These are phyloP conservation scores for Mythimna loreyi DNA, from an alignment of 2,888 invertebrate genomes.

Conservation along the genomic window DNA sequence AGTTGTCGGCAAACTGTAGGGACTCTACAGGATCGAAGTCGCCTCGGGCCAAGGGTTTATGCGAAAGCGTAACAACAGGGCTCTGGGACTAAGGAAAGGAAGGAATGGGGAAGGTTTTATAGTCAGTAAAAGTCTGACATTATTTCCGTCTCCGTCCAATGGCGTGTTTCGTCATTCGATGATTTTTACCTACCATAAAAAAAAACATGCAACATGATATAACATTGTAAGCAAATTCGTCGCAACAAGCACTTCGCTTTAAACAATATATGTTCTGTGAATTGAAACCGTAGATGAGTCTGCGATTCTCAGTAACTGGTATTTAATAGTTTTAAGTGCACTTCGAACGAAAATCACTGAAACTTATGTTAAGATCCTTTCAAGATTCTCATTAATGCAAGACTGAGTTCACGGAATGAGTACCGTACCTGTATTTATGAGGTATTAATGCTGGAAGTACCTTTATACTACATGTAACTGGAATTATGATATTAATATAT, in stretches of 20 bases:
- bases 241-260: neutral
- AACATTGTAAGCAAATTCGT: neutral
- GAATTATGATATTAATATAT: no score
- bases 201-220: no score
- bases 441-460: neutral
- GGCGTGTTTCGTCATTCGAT: no score
- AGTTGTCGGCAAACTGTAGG: no score
- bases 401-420: neutral
- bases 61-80: no score
- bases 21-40: no score
- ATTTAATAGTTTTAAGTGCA: slow-evolving; percentile 38
- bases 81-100: no score
- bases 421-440: neutral
- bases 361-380: slow-evolving; percentile 13
- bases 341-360: slow-evolving; percentile 14
- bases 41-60: no score
- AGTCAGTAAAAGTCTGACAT: no score
- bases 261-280: neutral
- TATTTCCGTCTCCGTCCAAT: no score
- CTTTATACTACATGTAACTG: neutral
- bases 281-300: slow-evolving; percentile 7
- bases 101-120: no score
- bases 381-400: slow-evolving; percentile 12
- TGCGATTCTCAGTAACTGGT: slow-evolving; percentile 8
- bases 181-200: no score